phyloP scores from a whole-genome alignment of 2,113 vertebrate genomes.

The Urocitellus parryii region DNA sequence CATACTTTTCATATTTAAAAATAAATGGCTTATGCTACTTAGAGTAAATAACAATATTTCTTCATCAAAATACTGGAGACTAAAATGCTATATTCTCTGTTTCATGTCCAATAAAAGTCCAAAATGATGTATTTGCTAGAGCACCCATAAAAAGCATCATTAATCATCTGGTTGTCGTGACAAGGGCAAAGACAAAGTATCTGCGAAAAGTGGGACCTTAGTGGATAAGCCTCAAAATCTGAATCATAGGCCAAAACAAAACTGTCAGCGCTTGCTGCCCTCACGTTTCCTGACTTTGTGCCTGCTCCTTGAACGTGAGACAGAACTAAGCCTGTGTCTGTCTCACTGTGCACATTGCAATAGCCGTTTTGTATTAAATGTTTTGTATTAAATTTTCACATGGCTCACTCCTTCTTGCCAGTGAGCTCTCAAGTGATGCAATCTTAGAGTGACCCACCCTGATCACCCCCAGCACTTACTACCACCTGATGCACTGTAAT shows the following conservation, averaged over 20 bases:
- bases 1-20: constrained; percentile 57
- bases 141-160: constrained; percentile 48
- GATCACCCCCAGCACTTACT: neutral
- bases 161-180: constrained; percentile 56
- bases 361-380: neutral
- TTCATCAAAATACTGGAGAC: constrained; percentile 65
- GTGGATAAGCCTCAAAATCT: neutral
- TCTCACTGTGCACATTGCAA: neutral
- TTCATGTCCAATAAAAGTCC: constrained; percentile 62
- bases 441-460: neutral
- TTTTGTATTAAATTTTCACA: neutral
- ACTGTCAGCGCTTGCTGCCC: neutral
- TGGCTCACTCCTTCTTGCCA: neutral
- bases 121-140: constrained; percentile 66
- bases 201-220: neutral
- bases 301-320: neutral
- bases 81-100: constrained; percentile 46
- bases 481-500: neutral
- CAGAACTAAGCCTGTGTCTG: neutral
- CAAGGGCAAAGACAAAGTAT: constrained; percentile 48
- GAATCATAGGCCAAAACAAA: neutral
- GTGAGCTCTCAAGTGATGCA: neutral
- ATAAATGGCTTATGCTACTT: constrained; percentile 57
- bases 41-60: constrained; percentile 68
- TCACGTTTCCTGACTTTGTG: neutral